These are phyloP conservation scores for Phataginus tricuspis DNA, from an alignment of 2,797 vertebrate species.

Conservation along the genomic window DNA sequence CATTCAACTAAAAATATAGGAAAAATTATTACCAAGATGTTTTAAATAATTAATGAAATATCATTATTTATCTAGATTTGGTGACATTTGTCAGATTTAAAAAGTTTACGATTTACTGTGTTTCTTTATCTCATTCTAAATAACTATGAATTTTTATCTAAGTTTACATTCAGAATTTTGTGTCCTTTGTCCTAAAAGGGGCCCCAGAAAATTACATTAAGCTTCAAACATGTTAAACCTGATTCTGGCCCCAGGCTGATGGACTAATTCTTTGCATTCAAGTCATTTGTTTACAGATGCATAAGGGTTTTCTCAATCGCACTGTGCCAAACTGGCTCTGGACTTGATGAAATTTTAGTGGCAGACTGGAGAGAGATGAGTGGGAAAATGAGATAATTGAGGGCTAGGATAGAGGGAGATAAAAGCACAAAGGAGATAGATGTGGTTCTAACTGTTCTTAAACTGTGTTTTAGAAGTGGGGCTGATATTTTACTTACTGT, in stretches of 20 bases:
- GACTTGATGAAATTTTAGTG: neutral
- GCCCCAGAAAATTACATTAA: neutral
- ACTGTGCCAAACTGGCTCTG: neutral
- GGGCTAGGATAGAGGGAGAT: neutral
- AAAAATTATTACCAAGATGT: neutral
- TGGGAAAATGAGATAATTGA: conserved; percentile 1
- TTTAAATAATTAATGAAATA: neutral
- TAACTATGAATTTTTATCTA: neutral
- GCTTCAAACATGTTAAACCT: neutral
- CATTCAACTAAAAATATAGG: neutral
- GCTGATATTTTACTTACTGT: neutral
- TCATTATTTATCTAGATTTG: neutral
- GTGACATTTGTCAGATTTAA: neutral
- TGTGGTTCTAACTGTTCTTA: neutral
- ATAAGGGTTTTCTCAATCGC: neutral
- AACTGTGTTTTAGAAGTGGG: neutral
- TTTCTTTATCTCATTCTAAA: neutral
- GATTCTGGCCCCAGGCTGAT: neutral
- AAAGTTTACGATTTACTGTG: neutral
- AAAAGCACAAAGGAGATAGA: neutral
- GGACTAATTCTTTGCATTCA: neutral
- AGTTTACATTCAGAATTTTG: neutral
- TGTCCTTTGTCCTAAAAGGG: neutral
- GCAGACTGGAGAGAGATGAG: neutral
- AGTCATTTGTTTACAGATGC: neutral